Evolutionary conservation across 2,888 invertebrate genomes (phyloP).

Genomic region (Camptogramma bilineatum): DNA sequence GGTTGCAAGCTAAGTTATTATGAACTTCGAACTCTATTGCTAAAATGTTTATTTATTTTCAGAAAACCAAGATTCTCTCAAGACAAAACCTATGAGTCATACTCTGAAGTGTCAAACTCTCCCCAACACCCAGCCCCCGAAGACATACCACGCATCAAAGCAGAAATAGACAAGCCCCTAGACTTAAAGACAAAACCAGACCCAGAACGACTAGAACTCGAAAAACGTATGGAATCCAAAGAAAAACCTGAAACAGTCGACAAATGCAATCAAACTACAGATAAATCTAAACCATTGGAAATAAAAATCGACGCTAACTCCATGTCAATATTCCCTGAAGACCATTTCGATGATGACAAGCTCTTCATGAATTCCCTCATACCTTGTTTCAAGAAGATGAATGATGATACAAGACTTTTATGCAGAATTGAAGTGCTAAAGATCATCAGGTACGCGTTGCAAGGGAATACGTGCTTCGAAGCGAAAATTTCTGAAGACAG

Average conservation of each 20-base stretch:
- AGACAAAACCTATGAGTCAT: slow-evolving; percentile 74
- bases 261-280: slow-evolving; percentile 65
- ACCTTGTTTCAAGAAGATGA: slow-evolving; percentile 79
- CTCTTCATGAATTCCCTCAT: slow-evolving; percentile 77
- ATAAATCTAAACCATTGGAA: slow-evolving; percentile 63
- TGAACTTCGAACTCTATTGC: too few species aligned
- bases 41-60: slow-evolving; percentile 41
- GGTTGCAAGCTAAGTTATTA: too few species aligned
- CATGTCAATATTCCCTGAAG: slow-evolving; percentile 67
- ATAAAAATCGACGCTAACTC: slow-evolving; percentile 76
- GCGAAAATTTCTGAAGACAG: slow-evolving; percentile 68
- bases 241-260: slow-evolving; percentile 55
- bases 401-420: slow-evolving; percentile 72
- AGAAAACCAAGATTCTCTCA: slow-evolving; percentile 78
- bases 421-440: slow-evolving; percentile 77
- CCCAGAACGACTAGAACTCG: slow-evolving; percentile 12
- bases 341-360: slow-evolving; percentile 77
- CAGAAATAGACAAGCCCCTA: slow-evolving; percentile 68
- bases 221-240: slow-evolving; percentile 17
- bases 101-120: slow-evolving; percentile 76
- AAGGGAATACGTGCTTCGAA: slow-evolving; percentile 74
- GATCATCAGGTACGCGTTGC: slow-evolving; percentile 72
- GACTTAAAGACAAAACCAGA: slow-evolving; percentile 71
- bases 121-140: slow-evolving; percentile 74
- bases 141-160: slow-evolving; percentile 65